phyloP scores from a whole-genome alignment of 2,113 vertebrate genomes.

The Raja brachyura region DNA sequence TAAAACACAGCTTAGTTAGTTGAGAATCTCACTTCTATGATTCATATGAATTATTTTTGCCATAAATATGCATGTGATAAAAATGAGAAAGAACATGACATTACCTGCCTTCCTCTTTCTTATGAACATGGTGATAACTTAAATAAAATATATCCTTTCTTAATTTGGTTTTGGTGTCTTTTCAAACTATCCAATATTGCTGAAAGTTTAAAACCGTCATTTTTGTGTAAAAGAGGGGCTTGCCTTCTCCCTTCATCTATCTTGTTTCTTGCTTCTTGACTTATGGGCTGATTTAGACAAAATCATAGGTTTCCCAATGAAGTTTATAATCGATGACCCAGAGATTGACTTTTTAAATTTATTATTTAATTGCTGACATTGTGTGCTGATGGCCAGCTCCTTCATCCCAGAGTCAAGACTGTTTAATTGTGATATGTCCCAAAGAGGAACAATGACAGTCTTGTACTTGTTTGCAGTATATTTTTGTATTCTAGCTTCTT shows the following conservation, averaged over 20 bases:
- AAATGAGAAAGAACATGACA: background rate
- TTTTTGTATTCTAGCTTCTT: too few relatives aligned
- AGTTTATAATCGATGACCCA: background rate
- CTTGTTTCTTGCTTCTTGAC: background rate
- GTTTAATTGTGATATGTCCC: too few relatives aligned
- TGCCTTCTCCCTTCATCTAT: background rate
- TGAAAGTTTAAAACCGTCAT: background rate
- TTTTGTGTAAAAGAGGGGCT: background rate
- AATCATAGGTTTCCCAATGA: background rate
- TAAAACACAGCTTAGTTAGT: background rate
- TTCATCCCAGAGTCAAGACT: background rate
- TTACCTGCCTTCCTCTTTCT: background rate
- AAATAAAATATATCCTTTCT: too few relatives aligned
- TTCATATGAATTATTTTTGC: background rate
- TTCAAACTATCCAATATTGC: background rate
- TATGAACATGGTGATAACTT: background rate
- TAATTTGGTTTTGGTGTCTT: background rate
- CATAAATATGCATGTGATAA: background rate
- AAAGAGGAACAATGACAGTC: background rate
- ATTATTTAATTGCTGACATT: background rate
- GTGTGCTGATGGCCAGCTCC: background rate
- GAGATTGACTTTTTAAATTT: too few relatives aligned
- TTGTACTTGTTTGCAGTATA: too few relatives aligned
- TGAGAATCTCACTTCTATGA: background rate
- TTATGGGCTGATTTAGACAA: background rate